Conservation (phyloP, 92 coral and sea anemone species). For the Zoanthus solanderi region DNA sequence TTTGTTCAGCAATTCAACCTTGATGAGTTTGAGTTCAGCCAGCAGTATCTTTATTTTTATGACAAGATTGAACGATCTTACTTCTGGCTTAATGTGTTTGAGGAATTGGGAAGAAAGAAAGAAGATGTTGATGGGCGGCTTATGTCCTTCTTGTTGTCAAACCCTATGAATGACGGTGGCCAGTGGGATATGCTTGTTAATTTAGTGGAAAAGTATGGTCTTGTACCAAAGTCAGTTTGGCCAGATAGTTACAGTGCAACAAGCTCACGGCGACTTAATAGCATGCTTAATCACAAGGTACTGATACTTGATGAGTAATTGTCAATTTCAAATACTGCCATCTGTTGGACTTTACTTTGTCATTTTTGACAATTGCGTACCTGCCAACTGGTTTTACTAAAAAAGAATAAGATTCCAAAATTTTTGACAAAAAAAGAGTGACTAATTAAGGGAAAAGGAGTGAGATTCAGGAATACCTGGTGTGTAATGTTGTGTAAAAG, state of each 20-base stretch:
- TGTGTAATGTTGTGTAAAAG: too few relatives aligned
- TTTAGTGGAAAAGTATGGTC: conserved; percentile 91
- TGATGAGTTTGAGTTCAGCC: conserved; percentile 97
- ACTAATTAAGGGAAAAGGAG: too few relatives aligned
- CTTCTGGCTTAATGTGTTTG: conserved; percentile 82
- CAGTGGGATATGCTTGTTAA: conserved; percentile 99
- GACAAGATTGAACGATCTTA: conserved; percentile 95
- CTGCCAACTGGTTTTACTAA: background rate
- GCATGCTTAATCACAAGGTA: conserved; percentile 91
- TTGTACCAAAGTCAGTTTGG: conserved; percentile 92
- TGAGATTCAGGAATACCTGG: too few relatives aligned
- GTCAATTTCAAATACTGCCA: background rate
- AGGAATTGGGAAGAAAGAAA: conserved; percentile 88
- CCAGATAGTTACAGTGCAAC: conserved; percentile 90
- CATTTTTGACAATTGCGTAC: too few relatives aligned
- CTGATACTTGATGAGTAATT: background rate
- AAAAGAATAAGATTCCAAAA: background rate
- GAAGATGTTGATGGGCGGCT: conserved; percentile 90
- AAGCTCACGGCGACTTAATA: conserved; percentile 80
- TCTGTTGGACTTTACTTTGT: too few relatives aligned
- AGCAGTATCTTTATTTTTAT: conserved; percentile 92
- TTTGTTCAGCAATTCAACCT: conserved; percentile 88
- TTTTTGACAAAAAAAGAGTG: too few relatives aligned
- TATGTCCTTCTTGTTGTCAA: conserved; percentile 89
- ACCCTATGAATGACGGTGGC: conserved; percentile 96